Conservation (phyloP, 2,113 vertebrate species). For the Pseudorectes ferrugineus region DNA sequence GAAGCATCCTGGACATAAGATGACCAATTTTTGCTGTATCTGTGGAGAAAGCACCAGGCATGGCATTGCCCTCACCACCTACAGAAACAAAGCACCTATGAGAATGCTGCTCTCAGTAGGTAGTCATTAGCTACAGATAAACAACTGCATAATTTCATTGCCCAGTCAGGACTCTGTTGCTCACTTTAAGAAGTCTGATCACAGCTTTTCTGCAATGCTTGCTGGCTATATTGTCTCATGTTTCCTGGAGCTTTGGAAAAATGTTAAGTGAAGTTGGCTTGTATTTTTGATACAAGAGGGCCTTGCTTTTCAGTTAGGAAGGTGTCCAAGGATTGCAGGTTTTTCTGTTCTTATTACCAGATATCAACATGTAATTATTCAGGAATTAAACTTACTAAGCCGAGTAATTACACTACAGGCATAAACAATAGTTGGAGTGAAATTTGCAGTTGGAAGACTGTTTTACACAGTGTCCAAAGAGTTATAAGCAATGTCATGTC, state of each 20-base stretch:
- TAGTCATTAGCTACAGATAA: not conserved
- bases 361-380: not conserved
- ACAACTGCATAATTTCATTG: accelerated
- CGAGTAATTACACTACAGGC: not conserved
- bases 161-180: not conserved
- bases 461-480: not conserved
- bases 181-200: not conserved
- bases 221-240: not conserved
- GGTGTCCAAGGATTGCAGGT: not conserved
- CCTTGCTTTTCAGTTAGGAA: not conserved
- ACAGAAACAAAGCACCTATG: not conserved
- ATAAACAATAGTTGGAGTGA: not conserved
- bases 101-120: not conserved
- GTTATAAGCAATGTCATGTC: not conserved
- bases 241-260: not conserved
- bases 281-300: not conserved
- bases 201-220: not conserved
- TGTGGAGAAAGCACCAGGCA: not conserved
- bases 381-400: not conserved
- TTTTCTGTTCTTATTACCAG: not conserved
- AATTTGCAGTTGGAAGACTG: not conserved
- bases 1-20: not conserved
- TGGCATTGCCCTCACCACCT: not conserved
- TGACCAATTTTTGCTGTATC: not conserved
- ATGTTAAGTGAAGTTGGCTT: not conserved